Evolutionary conservation across 2,888 invertebrate genomes (phyloP).

Genomic region (Nyleta sp.): DNA sequence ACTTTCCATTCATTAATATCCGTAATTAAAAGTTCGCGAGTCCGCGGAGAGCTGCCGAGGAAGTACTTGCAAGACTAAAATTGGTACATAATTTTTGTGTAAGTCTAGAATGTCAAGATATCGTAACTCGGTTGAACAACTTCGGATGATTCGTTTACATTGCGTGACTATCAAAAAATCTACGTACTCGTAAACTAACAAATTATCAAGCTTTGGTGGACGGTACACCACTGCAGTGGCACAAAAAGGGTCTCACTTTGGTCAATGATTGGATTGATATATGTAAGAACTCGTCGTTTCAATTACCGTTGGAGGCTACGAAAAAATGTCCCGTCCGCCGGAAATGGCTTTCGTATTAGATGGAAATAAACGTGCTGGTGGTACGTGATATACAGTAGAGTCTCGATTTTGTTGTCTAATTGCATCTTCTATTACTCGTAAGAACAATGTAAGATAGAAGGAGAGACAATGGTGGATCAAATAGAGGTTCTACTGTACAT

Average conservation of each 20-base stretch:
- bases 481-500: too few species aligned
- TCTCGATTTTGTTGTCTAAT: too few species aligned
- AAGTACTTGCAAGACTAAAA: constrained; percentile 41
- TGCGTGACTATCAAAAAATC: background rate
- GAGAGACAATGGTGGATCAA: too few species aligned
- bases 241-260: constrained; percentile 21
- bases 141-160: constrained; percentile 15
- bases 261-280: constrained; percentile 28
- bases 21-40: constrained; percentile 11
- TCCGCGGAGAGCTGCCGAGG: background rate
- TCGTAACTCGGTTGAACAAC: constrained; percentile 31
- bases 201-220: constrained; percentile 38
- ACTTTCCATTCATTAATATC: constrained; percentile 1
- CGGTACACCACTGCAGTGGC: constrained; percentile 24
- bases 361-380: too few species aligned
- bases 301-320: too few species aligned
- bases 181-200: constrained; percentile 21
- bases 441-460: too few species aligned
- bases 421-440: too few species aligned
- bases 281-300: constrained; percentile 8
- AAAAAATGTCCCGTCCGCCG: too few species aligned
- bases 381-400: too few species aligned
- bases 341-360: too few species aligned
- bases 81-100: constrained; percentile 10
- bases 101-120: constrained; percentile 25